phyloP scores from a whole-genome alignment of 1,140 invertebrate species.

The Meloidogyne hapla region DNA sequence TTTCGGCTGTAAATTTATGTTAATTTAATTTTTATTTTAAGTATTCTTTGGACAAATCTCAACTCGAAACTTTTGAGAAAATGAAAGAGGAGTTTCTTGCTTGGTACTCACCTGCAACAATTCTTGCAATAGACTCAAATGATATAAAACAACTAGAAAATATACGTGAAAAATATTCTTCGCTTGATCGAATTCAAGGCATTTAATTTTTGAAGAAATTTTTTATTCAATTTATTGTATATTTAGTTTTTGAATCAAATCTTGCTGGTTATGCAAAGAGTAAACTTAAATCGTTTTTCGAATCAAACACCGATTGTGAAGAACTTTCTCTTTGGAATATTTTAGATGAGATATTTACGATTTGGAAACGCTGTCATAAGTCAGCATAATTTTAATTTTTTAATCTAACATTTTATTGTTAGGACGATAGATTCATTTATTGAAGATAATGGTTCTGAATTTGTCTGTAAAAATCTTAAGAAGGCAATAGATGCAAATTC shows the following conservation, averaged over 20 bases:
- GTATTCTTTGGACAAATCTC: slow-evolving; percentile 26
- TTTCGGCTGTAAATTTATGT: slow-evolving; percentile 12
- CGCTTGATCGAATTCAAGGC: slow-evolving; percentile 35
- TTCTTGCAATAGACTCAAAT: slow-evolving; percentile 47
- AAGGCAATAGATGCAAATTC: slow-evolving; percentile 46
- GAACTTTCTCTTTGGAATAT: slow-evolving; percentile 41
- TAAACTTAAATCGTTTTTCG: slow-evolving; percentile 47
- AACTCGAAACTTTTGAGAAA: slow-evolving; percentile 44
- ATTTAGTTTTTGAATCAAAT: slow-evolving; percentile 45
- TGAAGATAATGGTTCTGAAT: slow-evolving; percentile 43
- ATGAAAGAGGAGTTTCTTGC: slow-evolving; percentile 50
- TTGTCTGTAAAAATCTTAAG: slow-evolving; percentile 45
- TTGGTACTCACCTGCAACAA: slow-evolving; percentile 49
- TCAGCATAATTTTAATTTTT: neutral
- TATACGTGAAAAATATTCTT: slow-evolving; percentile 43
- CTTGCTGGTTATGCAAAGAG: slow-evolving; percentile 50
- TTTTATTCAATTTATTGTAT: slow-evolving; percentile 1
- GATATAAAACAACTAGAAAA: slow-evolving; percentile 47
- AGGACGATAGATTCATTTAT: slow-evolving; percentile 47
- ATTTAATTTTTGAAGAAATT: slow-evolving; percentile 9
- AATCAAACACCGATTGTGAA: slow-evolving; percentile 11
- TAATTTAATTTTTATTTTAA: slow-evolving; percentile 20
- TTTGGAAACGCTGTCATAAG: slow-evolving; percentile 44
- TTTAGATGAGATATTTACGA: slow-evolving; percentile 48
- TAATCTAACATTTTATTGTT: neutral